Evolutionary conservation across 2,797 vertebrate genomes (phyloP).

Genomic region (Enteromius trimaculatus): DNA sequence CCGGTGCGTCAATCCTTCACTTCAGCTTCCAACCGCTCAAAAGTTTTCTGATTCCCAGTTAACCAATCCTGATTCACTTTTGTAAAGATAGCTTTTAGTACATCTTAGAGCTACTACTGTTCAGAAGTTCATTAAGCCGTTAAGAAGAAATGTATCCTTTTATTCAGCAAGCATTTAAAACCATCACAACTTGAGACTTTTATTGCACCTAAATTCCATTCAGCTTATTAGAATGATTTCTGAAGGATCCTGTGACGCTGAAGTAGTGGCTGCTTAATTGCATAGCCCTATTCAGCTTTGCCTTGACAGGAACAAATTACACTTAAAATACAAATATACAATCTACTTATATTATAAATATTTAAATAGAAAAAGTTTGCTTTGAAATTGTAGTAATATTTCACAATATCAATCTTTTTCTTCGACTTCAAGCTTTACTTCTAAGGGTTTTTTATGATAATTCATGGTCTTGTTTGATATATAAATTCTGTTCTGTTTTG

Average conservation of each 20-base stretch:
- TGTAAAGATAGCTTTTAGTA: not conserved
- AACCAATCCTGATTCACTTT: not conserved
- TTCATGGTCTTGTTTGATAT: constrained; percentile 4
- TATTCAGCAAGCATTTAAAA: not conserved
- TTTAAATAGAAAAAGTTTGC: not conserved
- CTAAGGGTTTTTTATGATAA: too few species aligned
- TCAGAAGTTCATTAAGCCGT: not conserved
- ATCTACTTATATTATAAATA: not conserved
- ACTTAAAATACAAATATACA: not conserved
- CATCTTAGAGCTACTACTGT: not conserved
- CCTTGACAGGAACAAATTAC: not conserved
- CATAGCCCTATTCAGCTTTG: not conserved
- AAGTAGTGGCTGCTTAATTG: not conserved
- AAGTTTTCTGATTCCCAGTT: not conserved
- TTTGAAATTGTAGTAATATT: not conserved
- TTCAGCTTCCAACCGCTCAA: not conserved
- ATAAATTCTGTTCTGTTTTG: constrained; percentile 7
- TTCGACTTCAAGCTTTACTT: not conserved
- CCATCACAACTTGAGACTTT: not conserved
- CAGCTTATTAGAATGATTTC: not conserved
- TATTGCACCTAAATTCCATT: not conserved
- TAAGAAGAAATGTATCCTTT: not conserved
- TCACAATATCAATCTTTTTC: not conserved
- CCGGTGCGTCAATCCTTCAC: constrained; percentile 80
- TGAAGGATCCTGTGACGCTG: not conserved